Percentiles rank a stretch among this genome's conserved stretches.
These are phyloP conservation scores for Drosophila lutescens DNA, from an alignment of 2,888 invertebrate genomes.

Conservation along the genomic window DNA sequence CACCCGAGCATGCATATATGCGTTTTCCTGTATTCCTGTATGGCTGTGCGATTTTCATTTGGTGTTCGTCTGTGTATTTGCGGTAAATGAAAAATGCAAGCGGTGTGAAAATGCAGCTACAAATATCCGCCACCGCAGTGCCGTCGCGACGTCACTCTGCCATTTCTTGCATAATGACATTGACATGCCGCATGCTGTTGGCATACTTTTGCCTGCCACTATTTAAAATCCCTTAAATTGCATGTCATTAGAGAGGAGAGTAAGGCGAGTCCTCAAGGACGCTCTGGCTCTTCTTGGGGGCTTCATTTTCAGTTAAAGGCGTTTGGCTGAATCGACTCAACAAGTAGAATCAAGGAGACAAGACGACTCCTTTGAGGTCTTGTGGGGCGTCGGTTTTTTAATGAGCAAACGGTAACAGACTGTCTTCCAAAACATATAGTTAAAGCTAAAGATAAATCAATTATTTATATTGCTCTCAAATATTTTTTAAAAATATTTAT, in stretches of 20 bases:
- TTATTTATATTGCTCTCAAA: no score
- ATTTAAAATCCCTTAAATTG: constrained; percentile 48
- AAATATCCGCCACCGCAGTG: constrained; percentile 36
- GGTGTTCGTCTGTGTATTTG: constrained; percentile 19
- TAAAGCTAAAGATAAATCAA: no score
- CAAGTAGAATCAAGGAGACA: constrained; percentile 16
- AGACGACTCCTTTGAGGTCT: constrained; percentile 52
- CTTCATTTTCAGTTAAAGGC: constrained; percentile 24
- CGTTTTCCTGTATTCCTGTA: background rate
- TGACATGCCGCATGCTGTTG: constrained; percentile 61
- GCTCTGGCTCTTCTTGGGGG: constrained; percentile 10
- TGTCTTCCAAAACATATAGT: background rate
- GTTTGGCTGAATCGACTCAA: constrained; percentile 9
- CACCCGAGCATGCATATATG: background rate
- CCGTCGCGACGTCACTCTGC: constrained; percentile 47
- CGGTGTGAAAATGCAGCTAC: constrained; percentile 36
- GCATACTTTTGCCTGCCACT: constrained; percentile 50
- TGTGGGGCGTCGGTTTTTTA: constrained; percentile 62
- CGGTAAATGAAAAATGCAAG: constrained; percentile 48
- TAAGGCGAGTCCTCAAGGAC: constrained; percentile 36
- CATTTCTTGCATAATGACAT: constrained; percentile 73
- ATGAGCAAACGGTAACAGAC: constrained; percentile 42
- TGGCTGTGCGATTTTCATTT: constrained; percentile 3
- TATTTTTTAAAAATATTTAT: no score
- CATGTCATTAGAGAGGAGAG: constrained; percentile 58